Conservation (phyloP, 2,113 vertebrate genomes). For the Sebastes schlegelii region DNA sequence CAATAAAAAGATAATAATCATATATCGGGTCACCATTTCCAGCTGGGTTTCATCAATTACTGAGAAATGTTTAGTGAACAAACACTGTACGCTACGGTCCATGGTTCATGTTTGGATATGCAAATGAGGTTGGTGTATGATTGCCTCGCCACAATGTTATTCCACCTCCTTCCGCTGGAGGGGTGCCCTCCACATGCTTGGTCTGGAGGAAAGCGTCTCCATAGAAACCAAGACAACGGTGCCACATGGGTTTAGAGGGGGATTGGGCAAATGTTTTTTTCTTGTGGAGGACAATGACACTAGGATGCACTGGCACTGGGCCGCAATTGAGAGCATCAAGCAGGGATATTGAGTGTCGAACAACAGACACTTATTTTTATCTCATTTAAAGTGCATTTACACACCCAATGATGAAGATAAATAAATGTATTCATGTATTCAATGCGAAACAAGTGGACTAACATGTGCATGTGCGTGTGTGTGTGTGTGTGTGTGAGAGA, state of each 20-base stretch:
- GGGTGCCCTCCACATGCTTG: conserved; percentile 74
- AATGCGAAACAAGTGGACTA: conserved; percentile 5
- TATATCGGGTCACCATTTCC: conserved; percentile 9
- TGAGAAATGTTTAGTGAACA: conserved; percentile 69
- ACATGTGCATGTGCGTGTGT: neutral
- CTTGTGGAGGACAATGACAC: conserved; percentile 64
- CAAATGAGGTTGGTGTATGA: conserved; percentile 73
- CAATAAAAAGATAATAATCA: neutral
- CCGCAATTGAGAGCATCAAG: conserved; percentile 55
- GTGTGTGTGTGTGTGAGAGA: neutral
- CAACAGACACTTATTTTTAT: conserved; percentile 52
- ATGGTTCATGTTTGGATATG: conserved; percentile 80
- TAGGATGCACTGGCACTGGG: conserved; percentile 63
- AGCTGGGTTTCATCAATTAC: conserved; percentile 51
- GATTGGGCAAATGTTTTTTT: conserved; percentile 60
- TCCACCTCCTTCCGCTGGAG: conserved; percentile 73
- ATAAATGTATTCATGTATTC: conserved; percentile 30
- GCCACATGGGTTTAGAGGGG: conserved; percentile 74
- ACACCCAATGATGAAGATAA: conserved; percentile 32
- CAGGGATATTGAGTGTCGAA: conserved; percentile 52
- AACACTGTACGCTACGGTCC: conserved; percentile 65
- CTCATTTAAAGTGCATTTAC: conserved; percentile 58
- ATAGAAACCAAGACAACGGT: conserved; percentile 81
- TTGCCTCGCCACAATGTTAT: conserved; percentile 74
- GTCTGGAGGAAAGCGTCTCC: conserved; percentile 74